Conservation (phyloP, 2,113 vertebrate genomes). For the Microtus ochrogaster region DNA sequence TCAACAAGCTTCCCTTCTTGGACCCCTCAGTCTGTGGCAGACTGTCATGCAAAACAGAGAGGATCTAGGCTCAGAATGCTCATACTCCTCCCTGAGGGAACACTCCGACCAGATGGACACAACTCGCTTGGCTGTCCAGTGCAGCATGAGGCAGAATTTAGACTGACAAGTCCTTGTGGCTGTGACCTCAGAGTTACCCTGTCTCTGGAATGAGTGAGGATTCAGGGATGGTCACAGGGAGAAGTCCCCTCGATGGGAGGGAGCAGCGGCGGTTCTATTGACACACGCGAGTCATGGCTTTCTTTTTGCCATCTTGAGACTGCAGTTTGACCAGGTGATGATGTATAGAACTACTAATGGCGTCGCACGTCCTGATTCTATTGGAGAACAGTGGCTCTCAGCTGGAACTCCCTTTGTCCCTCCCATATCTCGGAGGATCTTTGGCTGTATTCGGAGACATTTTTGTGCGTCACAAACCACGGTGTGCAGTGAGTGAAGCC, state of each 20-base stretch:
- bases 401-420: neutral
- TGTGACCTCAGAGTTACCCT: conserved; percentile 5
- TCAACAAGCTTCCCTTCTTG: neutral
- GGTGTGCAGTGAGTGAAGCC: neutral
- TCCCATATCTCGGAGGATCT: neutral
- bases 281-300: neutral
- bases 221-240: neutral
- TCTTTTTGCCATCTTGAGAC: neutral
- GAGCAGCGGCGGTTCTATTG: too few relatives aligned
- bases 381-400: neutral
- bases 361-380: too few relatives aligned
- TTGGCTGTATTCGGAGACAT: neutral
- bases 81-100: neutral
- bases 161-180: neutral
- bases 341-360: neutral
- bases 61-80: neutral
- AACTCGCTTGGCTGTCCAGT: neutral
- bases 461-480: neutral
- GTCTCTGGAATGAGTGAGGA: neutral
- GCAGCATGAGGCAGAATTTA: neutral
- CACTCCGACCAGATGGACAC: neutral
- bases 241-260: neutral
- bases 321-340: neutral
- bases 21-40: accelerated
- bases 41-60: neutral